Percentiles rank a stretch among this genome's conserved stretches.
phyloP scores from a whole-genome alignment of 1,140 invertebrate genomes.

The Cardiocondyla obscurior region DNA sequence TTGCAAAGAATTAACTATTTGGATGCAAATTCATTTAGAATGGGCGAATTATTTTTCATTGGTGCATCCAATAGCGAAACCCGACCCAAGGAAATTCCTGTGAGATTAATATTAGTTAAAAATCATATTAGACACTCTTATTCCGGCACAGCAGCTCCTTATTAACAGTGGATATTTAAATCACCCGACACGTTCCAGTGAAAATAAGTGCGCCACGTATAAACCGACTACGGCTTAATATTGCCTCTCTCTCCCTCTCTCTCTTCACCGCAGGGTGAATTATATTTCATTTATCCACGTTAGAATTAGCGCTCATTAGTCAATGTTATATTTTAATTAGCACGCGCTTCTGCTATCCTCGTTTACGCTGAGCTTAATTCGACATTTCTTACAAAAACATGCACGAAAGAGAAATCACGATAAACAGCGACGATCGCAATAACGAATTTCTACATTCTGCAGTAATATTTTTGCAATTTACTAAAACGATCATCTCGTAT shows the following conservation, averaged over 20 bases:
- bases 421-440: background rate
- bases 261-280: slow-evolving; percentile 39
- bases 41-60: background rate
- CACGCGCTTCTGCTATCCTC: background rate
- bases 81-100: too few species aligned
- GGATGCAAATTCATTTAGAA: background rate
- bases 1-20: background rate
- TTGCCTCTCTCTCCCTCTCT: too few species aligned
- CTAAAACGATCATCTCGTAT: background rate
- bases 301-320: slow-evolving; percentile 61
- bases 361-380: slow-evolving; percentile 38
- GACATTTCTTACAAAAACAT: slow-evolving; percentile 16
- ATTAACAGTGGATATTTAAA: slow-evolving; percentile 53
- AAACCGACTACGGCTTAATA: slow-evolving; percentile 39
- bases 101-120: slow-evolving; percentile 46
- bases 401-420: background rate
- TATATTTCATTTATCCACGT: slow-evolving; percentile 56
- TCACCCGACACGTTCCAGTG: background rate
- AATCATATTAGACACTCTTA: slow-evolving; percentile 13
- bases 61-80: background rate
- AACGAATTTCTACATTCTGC: background rate
- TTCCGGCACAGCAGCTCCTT: slow-evolving; percentile 5
- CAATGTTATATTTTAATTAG: slow-evolving; percentile 66
- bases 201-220: slow-evolving; percentile 33
- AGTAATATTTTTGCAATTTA: slow-evolving; percentile 22